phyloP scores from a whole-genome alignment of 2,113 vertebrate genomes.

The Suncus etruscus region DNA sequence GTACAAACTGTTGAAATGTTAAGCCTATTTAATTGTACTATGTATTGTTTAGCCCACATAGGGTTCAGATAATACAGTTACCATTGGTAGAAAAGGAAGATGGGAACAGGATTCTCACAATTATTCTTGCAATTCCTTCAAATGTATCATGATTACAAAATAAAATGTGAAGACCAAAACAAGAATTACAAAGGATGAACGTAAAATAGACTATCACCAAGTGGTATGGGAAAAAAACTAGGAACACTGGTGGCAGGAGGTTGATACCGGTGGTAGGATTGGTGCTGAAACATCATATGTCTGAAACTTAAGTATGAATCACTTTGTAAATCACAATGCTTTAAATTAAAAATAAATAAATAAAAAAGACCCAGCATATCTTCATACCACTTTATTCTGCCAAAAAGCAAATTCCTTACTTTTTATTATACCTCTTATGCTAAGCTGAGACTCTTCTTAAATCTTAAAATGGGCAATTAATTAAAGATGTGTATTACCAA shows the following conservation, averaged over 20 bases:
- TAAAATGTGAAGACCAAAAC: background rate
- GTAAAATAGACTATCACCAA: conserved; percentile 31
- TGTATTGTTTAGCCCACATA: too few relatives aligned
- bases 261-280: too few relatives aligned
- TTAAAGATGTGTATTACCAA: background rate
- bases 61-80: background rate
- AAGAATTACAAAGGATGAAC: background rate
- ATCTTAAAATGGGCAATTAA: background rate
- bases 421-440: conserved; percentile 6
- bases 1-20: background rate
- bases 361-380: background rate
- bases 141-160: conserved; percentile 45
- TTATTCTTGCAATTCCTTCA: conserved; percentile 4
- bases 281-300: too few relatives aligned
- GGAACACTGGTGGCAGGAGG: too few relatives aligned
- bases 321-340: too few relatives aligned
- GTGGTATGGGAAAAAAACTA: background rate
- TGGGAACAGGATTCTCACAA: background rate
- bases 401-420: conserved; percentile 43
- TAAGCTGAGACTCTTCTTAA: conserved; percentile 1
- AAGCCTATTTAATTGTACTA: too few relatives aligned
- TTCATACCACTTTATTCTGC: background rate
- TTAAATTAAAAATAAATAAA: background rate
- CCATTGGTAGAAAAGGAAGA: background rate
- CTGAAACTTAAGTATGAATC: too few relatives aligned